Base-by-base conservation (phyloP, 2,113 vertebrate species). In the Hirundichthys speculiger region DNA sequence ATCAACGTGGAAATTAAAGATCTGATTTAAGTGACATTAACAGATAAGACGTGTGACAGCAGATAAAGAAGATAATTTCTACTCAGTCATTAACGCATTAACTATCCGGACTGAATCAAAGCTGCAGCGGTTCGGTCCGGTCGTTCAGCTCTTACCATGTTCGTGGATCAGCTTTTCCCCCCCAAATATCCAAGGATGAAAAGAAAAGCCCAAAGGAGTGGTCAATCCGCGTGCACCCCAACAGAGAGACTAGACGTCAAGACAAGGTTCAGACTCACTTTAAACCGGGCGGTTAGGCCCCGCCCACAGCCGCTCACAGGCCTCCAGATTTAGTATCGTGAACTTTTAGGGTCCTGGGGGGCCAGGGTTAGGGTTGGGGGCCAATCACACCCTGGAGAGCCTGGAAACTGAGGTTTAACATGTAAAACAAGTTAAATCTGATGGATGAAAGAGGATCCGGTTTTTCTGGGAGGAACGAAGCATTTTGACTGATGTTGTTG, bases 221-320 rank as follows among this genome's bases (percentile, higher is more conserved):
- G 89, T 92, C 89, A 93, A 91, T 86, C 87, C 82, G 86, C 40
- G 89, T 88, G 87, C 84, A 91, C 89, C 90, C 80, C 80, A 85
- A 91, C 92, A 92, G 91, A 91, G 86, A 92, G 90, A 93, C 91
- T 93, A 93, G 88, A 93, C 91, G 53, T 88, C 83, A 90, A 88
- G 80, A 83, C 79, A 91, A 79, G 89, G 82, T 89, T 90, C 88
- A 80, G 58, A 88, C 80, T 78, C 89, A 89, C 90, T 93, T 94
- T 92, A 93, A 94, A 91, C 89, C 2, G 83, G 59, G 25, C 64
- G 71, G 73, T 66, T 54, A 83, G 77, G 89, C 78, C 93, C 89
- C 92, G 81, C 92, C 93, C 92, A 87, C 69, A 22, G 49, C 39
- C 64, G 62, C 68, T 69, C 67, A 82, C 83, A 80, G 89, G 77